A percentile compares a stretch with the other conserved stretches of the same genome.
phyloP scores from a whole-genome alignment of 1,140 invertebrate species.

The Formica selysi region DNA sequence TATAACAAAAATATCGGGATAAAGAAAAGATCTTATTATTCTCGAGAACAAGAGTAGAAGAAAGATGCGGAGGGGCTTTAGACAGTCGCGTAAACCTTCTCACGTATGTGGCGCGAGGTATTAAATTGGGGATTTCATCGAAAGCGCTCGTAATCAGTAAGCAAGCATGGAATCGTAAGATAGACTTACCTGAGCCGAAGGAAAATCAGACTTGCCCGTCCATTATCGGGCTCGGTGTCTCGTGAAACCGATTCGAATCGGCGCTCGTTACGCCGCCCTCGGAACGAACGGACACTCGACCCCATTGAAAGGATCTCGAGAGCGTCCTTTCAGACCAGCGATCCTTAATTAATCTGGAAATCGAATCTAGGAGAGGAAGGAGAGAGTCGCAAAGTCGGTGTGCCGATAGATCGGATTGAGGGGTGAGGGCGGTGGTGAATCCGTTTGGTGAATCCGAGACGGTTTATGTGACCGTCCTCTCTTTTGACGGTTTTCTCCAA shows the following conservation, averaged over 20 bases:
- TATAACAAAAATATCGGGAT: not conserved
- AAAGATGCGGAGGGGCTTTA: not conserved
- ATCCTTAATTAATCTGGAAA: conserved; percentile 78
- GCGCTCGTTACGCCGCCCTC: conserved; percentile 66
- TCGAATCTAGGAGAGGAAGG: conserved; percentile 67
- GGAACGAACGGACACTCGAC: conserved; percentile 66
- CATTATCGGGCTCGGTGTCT: conserved; percentile 73
- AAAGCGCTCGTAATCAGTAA: conserved; percentile 41
- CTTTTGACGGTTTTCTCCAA: conserved; percentile 39
- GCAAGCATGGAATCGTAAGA: conserved; percentile 52
- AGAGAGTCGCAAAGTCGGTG: conserved; percentile 47
- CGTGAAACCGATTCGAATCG: conserved; percentile 74
- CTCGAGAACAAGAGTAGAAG: not conserved
- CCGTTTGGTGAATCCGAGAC: conserved; percentile 49
- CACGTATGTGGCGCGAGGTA: conserved; percentile 2
- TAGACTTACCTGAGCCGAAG: conserved; percentile 58
- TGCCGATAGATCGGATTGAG: conserved; percentile 67
- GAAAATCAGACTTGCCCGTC: conserved; percentile 60
- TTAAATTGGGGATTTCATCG: conserved; percentile 43
- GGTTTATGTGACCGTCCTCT: conserved; percentile 53
- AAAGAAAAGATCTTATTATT: not conserved
- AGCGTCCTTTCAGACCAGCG: conserved; percentile 72
- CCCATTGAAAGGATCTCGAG: conserved; percentile 70
- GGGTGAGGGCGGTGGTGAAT: not conserved
- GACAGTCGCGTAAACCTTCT: conserved; percentile 2